Evolutionary conservation across 23 tunicate genomes (phyloP), one percentile per base, ranked within the genome.

Genomic region (Clavelina lepadiformis): DNA sequence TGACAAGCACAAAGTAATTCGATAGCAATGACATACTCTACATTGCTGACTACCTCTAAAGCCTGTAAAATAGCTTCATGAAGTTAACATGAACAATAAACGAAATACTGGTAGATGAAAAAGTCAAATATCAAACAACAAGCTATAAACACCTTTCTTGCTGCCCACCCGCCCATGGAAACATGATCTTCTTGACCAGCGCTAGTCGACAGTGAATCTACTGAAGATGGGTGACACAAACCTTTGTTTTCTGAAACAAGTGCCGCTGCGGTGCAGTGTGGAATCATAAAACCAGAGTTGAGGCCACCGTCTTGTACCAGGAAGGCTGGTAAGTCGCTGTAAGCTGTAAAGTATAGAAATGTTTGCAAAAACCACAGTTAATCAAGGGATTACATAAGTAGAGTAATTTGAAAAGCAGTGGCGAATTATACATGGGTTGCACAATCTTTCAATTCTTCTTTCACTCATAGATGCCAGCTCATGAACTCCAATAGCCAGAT

Each of bases 181-280:
- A 93, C 98, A 63, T 93, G 98, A 64, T 93, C 98, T 49, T 93
- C 98, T 45, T 93, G 92, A 1, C 96, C 98, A 31, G 98, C 98
- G 22, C 88, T 77, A 31, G 98, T 93, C 0, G 98, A 79, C 23
- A 93, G 57, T 20, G 98, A 83, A 46, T 93, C 98, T 2, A 85
- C 79, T 0, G 94, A 84, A 6, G 98, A 76, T 15, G 98, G 98
- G 31, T 85, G 94, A 44, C 93, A 83, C 31, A 93, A 69, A 11
- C 82, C 37, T 51, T 93, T 93, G 68, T 93, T 93, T 62, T 93
- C 98, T 1, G 98, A 85, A 3, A 93, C 98, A 44, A 93, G 62
- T 31, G 98, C 81, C 0, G 94, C 86, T 5, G 98, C 98, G 3
- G 98, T 93, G 65, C 84, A 78, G 61, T 93, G 98, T 3, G 93